Base-by-base conservation (phyloP, 1,140 invertebrate species). In the Apis cerana region DNA sequence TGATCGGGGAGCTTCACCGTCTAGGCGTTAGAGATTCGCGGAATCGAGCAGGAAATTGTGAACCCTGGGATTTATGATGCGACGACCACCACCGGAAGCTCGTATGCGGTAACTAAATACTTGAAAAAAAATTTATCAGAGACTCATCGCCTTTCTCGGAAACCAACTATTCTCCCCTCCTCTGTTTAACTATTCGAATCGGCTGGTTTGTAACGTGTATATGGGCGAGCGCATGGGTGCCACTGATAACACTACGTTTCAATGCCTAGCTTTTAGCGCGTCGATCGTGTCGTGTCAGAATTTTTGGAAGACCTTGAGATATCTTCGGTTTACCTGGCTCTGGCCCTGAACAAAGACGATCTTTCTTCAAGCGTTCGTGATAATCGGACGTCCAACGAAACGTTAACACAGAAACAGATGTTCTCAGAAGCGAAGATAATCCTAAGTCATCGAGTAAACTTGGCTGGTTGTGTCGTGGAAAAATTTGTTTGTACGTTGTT, bases 1-100 rank as follows among this genome's bases (percentile, higher is more conserved):
- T 43, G 33, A 21, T 1, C 33, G 19, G 7, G 21, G 15, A 2
- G 65, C 21, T 50, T 21, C 21, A 9, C 17, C 33, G 33, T 33
- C 33, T 33, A 27, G 3, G 10, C 21, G 75, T 12, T 13, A 4
- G 4, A 67, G 59, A 27, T 50, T 61, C 72, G 48, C 43, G 23
- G 58, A 62, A 61, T 52, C 43, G n/a, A 52, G 7, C 17, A n/a
- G 74, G 74, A 90, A 90, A 88, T 89, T 86, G 87, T 83, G 84
- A 64, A 80, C 76, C 61, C 56, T 43, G 13, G 56, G n/a, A 75
- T 61, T 75, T 23, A 17, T 19, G 50, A 61, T 58, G 58, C 1
- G 21, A 56, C 4, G 10, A 21, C 9, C 27, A 19, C 19, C 67
- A 52, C 48, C 10, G 75, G 61, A 76, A 76, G 19, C 48, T n/a